Percentiles rank a stretch among this genome's conserved stretches.
Evolutionary conservation across 2,888 invertebrate species (phyloP).

Genomic region (Sipha maydis): DNA sequence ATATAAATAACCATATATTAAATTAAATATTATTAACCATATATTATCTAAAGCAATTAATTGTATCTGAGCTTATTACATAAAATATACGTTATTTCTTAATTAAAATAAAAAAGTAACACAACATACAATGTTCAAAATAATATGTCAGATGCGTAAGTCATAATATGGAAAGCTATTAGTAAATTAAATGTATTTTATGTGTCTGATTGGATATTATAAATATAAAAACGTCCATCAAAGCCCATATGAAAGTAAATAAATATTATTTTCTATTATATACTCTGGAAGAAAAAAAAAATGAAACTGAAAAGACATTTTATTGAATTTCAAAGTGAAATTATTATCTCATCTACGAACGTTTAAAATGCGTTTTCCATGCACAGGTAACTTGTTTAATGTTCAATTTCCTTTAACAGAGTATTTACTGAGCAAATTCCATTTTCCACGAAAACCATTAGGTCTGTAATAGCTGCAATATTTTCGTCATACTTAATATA

Average conservation of each 20-base stretch:
- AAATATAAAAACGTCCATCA: neutral
- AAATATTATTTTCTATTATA: neutral
- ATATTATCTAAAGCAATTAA: neutral
- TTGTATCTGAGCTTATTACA: neutral
- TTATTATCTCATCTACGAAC: constrained; percentile 30
- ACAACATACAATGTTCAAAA: neutral
- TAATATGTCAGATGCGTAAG: neutral
- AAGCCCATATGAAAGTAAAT: neutral
- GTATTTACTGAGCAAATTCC: constrained; percentile 6
- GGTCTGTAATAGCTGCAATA: neutral
- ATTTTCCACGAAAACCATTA: constrained; percentile 22
- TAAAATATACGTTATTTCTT: neutral
- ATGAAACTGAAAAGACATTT: constrained; percentile 26
- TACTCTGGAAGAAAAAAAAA: neutral
- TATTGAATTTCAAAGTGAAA: constrained; percentile 35
- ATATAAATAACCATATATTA: neutral
- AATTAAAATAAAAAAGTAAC: neutral
- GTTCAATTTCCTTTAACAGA: constrained; percentile 46
- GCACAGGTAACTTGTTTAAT: constrained; percentile 34
- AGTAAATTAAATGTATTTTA: neutral
- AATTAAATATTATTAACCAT: no score
- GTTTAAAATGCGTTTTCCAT: constrained; percentile 40
- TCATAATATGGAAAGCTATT: neutral
- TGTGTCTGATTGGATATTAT: neutral
- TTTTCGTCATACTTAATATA: neutral